Evolutionary conservation across 2,888 invertebrate species (phyloP), one percentile per base, ranked within the genome.

Genomic region (Eledone cirrhosa): DNA sequence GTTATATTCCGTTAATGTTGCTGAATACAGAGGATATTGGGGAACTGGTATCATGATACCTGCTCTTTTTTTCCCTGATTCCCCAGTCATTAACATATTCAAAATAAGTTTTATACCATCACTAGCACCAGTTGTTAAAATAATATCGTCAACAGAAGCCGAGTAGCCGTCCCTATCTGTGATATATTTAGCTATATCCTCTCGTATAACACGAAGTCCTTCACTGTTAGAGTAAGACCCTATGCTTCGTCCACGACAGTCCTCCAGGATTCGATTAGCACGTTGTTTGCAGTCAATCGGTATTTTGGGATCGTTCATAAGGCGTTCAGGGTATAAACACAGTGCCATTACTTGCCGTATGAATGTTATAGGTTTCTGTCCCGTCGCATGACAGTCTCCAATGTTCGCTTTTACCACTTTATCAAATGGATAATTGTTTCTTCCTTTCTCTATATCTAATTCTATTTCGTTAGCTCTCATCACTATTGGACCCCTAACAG

Each of bases 331-430:
- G 82, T 94, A 93, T 1, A 94, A 91, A 31, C 95, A 94, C 80
- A 96, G 91, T 0, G 97, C 94, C 86, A 98, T 88, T 41, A 98
- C 94, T 93, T 99, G 97, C 86, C 99, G 93, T 84, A 99, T 94
- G 91, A 96, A 99, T 0, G 98, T 98, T 86, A 99, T 94, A n/a
- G 99, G 98, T 74, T 92, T 91, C 90, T 99, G 98, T 24, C 97
- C 97, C 95, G 97, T 98, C 0, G 99, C 99, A 92, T 99, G 99
- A 79, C 98, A 97, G 92, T 99, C 99, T 33, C 99, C 99, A 87
- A 99, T 97, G 91, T 99, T 99, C 0, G 98, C 98, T 88, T 95
- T 95, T 89, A 99, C 96, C 78, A 99, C 98, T 90, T 94, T 94
- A 80, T 93, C 94, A 92, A 99, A 99, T 0, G 98, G 97, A 89